Base-by-base conservation (phyloP, 64 coral and sea anemone species). In the Stichodactyla mertensii region DNA sequence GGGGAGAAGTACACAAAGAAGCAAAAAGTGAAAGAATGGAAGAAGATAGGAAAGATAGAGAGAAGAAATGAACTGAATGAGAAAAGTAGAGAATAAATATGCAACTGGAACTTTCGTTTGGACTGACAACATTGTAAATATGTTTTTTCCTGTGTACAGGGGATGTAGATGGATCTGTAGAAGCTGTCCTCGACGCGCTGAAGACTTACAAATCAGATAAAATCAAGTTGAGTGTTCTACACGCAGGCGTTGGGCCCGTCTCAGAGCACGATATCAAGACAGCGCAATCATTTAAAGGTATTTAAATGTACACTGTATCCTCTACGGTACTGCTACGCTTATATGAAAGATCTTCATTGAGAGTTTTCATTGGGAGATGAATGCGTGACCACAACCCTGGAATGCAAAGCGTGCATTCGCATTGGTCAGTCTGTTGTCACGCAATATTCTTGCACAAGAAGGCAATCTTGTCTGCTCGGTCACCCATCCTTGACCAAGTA, bases 91-190 rank as follows among this genome's bases (percentile, higher is more conserved):
- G 28, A 31, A 31, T 45, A 3, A 45, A 45, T 45, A 2, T 45
- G 36, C 36, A 45, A 45, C 36, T 45, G 36, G 36, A 45, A 45
- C 36, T 45, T 45, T 45, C 36, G 36, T 45, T 45, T 45, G 36
- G 36, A 45, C 36, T 45, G 36, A 45, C 58, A 61, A 12, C 13
- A 61, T 16, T 16, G 13, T 15, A 16, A 61, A 4, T 20, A 28
- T 19, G 16, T 16, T 16, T 23, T 60, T 79, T 52, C 45, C 60
- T 64, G 10, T 83, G 13, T 64, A 18, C 55, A 93, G 91, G 87
- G 55, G 91, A 93, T 86, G 91, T 89, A 20, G 52, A 86, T 86
- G 91, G 91, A 15, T 93, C 91, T 24, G 61, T 93, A 81, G 91
- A 93, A 71, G 91, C 91, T 10, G 84, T 93, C 13, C 26, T 80